Conservation (phyloP, 2,797 vertebrate genomes). For the Cossypha niveicapilla region DNA sequence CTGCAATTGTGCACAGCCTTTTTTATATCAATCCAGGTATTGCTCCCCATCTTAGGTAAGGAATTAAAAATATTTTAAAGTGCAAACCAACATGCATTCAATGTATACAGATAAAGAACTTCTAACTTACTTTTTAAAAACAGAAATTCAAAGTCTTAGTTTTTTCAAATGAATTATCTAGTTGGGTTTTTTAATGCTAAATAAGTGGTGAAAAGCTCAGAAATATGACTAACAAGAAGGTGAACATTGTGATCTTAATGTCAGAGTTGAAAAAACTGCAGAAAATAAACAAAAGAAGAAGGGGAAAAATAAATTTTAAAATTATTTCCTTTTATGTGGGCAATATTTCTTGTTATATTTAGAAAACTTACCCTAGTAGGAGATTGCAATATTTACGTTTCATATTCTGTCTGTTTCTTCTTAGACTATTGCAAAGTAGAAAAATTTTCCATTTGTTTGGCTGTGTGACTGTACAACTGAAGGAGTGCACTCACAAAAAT, state of each 20-base stretch:
- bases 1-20: background rate
- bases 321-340: background rate
- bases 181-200: background rate
- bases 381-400: background rate
- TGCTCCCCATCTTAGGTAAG: accelerated
- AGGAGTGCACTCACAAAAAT: background rate
- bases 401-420: background rate
- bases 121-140: background rate
- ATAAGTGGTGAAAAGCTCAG: background rate
- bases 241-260: background rate
- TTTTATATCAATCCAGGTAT: background rate
- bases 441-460: background rate
- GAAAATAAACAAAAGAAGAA: background rate
- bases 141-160: background rate
- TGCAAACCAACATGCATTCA: background rate
- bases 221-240: background rate
- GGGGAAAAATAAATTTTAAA: background rate
- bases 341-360: background rate
- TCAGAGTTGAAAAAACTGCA: background rate
- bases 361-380: background rate
- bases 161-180: background rate
- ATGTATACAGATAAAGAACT: background rate
- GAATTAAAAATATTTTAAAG: background rate
- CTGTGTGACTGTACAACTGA: background rate
- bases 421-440: background rate